phyloP scores from a whole-genome alignment of 2,113 vertebrate species.

The Vidua macroura region DNA sequence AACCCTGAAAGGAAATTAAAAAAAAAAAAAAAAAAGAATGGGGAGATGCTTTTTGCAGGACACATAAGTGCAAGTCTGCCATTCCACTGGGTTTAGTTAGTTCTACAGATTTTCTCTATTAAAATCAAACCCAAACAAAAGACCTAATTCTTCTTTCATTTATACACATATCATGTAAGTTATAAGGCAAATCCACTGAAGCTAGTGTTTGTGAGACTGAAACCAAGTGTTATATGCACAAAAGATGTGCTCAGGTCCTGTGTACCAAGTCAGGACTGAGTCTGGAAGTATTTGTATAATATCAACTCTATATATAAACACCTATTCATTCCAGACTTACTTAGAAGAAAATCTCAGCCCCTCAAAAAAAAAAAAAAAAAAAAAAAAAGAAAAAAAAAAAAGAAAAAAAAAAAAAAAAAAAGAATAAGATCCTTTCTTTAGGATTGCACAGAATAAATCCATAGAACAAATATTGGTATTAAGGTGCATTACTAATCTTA shows the following conservation, averaged over 20 bases:
- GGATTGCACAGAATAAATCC: not conserved
- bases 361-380: not conserved
- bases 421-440: not conserved
- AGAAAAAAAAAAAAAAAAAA: not conserved
- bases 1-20: not conserved
- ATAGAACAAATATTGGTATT: not conserved
- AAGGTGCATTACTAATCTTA: not conserved
- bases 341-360: not conserved
- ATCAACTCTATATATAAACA: not conserved
- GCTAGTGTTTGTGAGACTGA: not conserved
- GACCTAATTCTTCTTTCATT: not conserved
- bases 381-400: not conserved
- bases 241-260: not conserved
- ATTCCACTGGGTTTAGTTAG: not conserved
- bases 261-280: not conserved
- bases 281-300: not conserved
- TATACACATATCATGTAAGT: not conserved
- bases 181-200: not conserved
- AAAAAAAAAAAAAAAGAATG: not conserved
- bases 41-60: not conserved
- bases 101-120: not conserved
- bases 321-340: not conserved
- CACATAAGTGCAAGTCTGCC: not conserved
- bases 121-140: not conserved
- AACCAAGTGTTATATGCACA: accelerated